Conservation (phyloP, 1,140 invertebrate species). For the Fopius arisanus region DNA sequence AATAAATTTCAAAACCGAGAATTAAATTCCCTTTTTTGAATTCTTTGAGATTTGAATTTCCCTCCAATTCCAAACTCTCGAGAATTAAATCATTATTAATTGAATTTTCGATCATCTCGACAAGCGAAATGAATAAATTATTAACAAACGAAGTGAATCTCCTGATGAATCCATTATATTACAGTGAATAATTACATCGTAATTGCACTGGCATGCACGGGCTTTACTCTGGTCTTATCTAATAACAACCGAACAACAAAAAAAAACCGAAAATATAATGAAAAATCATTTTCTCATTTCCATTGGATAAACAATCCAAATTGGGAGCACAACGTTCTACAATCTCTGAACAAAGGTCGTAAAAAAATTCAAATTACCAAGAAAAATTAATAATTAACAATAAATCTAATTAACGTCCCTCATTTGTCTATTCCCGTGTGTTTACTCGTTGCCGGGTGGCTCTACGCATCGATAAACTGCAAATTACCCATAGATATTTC, state of each 20-base stretch:
- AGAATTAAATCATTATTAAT: too few relatives aligned
- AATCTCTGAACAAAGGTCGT: background rate
- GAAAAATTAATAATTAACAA: background rate
- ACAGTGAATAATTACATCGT: background rate
- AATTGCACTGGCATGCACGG: background rate
- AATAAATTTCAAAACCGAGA: too few relatives aligned
- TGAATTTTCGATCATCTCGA: too few relatives aligned
- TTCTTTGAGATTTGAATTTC: too few relatives aligned
- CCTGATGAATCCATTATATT: background rate
- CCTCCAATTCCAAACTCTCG: too few relatives aligned
- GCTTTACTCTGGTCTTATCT: background rate
- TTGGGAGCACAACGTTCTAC: conserved; percentile 4
- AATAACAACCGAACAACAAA: background rate
- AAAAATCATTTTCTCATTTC: background rate
- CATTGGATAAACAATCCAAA: background rate
- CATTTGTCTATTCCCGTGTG: conserved; percentile 22
- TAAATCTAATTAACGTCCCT: conserved; percentile 11
- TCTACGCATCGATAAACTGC: conserved; percentile 59
- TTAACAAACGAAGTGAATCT: background rate
- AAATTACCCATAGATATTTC: conserved; percentile 36
- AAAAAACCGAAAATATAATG: background rate
- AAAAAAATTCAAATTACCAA: background rate
- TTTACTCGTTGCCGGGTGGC: conserved; percentile 53
- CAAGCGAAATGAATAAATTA: background rate
- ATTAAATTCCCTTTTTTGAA: too few relatives aligned